Percentiles rank a stretch among this genome's conserved stretches.
These are phyloP conservation scores for Phrynocephalus guinanensis DNA, from an alignment of 2,797 vertebrate species.

Conservation along the genomic window DNA sequence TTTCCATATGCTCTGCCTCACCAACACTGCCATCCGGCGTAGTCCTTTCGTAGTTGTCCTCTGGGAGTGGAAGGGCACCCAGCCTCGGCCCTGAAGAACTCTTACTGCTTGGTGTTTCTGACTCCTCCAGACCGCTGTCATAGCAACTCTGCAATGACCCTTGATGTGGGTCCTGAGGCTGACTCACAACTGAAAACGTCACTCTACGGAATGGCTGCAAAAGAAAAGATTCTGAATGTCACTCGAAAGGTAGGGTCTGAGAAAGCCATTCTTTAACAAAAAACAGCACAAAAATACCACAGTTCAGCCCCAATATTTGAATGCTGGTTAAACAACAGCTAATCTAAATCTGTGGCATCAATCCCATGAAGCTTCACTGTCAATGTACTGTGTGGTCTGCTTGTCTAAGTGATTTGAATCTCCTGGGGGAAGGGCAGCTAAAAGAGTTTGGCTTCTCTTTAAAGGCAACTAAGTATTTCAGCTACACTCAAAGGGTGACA, in stretches of 20 bases:
- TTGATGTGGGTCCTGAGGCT: slow-evolving; percentile 99
- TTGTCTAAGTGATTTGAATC: neutral
- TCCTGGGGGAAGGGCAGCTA: neutral
- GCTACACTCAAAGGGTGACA: neutral
- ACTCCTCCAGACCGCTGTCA: slow-evolving; percentile 99
- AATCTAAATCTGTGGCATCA: neutral
- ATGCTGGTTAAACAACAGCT: neutral
- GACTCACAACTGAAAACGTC: slow-evolving; percentile 99
- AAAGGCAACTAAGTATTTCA: neutral
- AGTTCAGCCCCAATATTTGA: slow-evolving; percentile 4
- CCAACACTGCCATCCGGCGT: slow-evolving; percentile 99
- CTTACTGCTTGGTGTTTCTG: slow-evolving; percentile 99
- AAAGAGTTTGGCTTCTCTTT: neutral
- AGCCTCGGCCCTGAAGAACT: slow-evolving; percentile 98
- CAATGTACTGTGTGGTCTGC: neutral
- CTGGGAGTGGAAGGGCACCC: slow-evolving; percentile 98
- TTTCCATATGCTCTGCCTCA: slow-evolving; percentile 99
- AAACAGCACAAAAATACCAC: slow-evolving; percentile 44
- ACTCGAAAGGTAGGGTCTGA: slow-evolving; percentile 76
- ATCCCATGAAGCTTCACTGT: neutral
- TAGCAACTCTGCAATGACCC: slow-evolving; percentile 99
- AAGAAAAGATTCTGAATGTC: slow-evolving; percentile 98
- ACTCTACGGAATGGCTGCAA: slow-evolving; percentile 99
- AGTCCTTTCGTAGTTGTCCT: slow-evolving; percentile 99
- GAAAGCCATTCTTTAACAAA: slow-evolving; percentile 74